A percentile compares a stretch with the other conserved stretches of the same genome.
Evolutionary conservation across 2,113 vertebrate species (phyloP).

Genomic region (Mohoua ochrocephala): DNA sequence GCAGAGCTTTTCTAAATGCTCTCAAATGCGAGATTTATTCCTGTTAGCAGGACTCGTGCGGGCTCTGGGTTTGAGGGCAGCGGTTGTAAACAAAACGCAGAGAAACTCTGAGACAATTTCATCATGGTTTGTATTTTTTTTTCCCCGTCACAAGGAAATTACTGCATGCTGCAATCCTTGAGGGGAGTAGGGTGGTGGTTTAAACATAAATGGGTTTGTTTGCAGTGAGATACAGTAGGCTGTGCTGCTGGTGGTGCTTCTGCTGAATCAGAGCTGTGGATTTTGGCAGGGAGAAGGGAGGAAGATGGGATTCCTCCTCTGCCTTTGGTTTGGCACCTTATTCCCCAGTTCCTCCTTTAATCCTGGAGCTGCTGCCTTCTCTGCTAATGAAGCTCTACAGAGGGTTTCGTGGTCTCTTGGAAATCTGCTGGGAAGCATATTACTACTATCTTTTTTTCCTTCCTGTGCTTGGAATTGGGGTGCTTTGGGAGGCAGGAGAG

Average conservation of each 20-base stretch:
- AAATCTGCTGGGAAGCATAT: background rate
- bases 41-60: background rate
- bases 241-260: background rate
- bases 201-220: background rate
- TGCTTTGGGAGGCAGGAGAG: background rate
- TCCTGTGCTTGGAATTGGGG: background rate
- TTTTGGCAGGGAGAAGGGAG: background rate
- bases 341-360: background rate
- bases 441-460: background rate
- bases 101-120: slow-evolving; percentile 37
- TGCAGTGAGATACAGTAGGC: background rate
- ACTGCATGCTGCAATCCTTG: slow-evolving; percentile 34
- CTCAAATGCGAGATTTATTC: slow-evolving; percentile 31
- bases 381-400: background rate
- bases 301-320: background rate
- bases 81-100: background rate
- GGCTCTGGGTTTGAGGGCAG: slow-evolving; percentile 1
- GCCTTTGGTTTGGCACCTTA: background rate
- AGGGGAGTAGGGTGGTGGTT: background rate
- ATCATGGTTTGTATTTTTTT: background rate
- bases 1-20: slow-evolving; percentile 25
- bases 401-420: background rate
- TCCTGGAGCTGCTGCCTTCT: background rate
- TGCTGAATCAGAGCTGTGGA: slow-evolving; percentile 30
- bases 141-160: background rate